Evolutionary conservation across 2,888 invertebrate genomes (phyloP), one percentile per base, ranked within the genome.

Genomic region (Meiosimyza platycephala): DNA sequence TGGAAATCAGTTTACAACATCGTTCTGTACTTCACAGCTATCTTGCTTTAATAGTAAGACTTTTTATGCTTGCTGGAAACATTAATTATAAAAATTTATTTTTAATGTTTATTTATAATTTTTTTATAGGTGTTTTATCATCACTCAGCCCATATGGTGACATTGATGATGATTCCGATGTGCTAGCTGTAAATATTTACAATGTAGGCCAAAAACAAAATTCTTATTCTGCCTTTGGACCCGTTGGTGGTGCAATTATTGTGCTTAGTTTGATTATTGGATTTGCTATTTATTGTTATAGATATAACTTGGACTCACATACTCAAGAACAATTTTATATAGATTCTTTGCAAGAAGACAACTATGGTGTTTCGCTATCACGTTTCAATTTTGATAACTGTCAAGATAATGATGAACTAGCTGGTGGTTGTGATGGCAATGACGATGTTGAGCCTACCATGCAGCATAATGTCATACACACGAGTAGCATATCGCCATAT

Each of bases 181-280:
- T 86, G 65, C 80, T 85, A 18, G 81, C 84, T 2, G 81, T 83
- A 3, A 84, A 87, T 28, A 83, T 85, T 59, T 86, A 88, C 73
- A 84, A 85, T 76, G 83, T 83, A 0, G 80, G 82, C 50, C 80
- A 85, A 60, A 84, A 86, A 57, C 84, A 86, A 51, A 87, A 87
- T 33, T 90, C 90, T 6, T 92, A 92, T 85, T 92, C 95, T 0
- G 94, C 95, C 0, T 93, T 96, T 48, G 95, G 96, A 0, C 95
- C 96, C 0, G 93, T 96, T 57, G 93, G 94, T 12, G 96, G 95
- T 7, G 95, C 94, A 65, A 92, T 96, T 74, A 91, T 96, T 74
- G 94, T 94, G 16, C 90, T 95, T 69, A 93, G 94, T 81, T 88
- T 96, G 79, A 90, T 96, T 12, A 89, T 96, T 77, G 94, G 94